A percentile compares a stretch with the other conserved stretches of the same genome.
phyloP scores from a whole-genome alignment of 1,140 invertebrate genomes.

The Cydia splendana region DNA sequence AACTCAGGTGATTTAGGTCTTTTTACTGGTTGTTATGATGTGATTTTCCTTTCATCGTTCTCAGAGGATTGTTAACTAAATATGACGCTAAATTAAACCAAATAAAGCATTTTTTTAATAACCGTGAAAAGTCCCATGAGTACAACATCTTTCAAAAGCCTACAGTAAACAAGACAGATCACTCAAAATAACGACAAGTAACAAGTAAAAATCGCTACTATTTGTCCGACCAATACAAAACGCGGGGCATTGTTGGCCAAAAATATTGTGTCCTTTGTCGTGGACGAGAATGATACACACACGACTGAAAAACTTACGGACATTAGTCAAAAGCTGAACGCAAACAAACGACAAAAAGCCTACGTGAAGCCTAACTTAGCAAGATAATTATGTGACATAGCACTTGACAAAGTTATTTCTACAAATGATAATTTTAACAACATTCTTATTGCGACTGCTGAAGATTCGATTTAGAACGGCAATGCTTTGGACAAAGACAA shows the following conservation, averaged over 20 bases:
- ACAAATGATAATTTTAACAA: constrained; percentile 32
- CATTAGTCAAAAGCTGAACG: constrained; percentile 51
- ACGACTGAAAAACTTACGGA: constrained; percentile 61
- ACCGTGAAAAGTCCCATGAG: too few relatives aligned
- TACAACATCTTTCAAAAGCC: too few relatives aligned
- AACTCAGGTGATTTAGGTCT: too few relatives aligned
- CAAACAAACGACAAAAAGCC: constrained; percentile 51
- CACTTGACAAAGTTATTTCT: constrained; percentile 48
- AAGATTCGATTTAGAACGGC: constrained; percentile 41
- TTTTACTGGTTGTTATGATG: too few relatives aligned
- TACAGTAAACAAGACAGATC: too few relatives aligned
- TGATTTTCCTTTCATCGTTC: too few relatives aligned
- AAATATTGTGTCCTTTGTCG: constrained; percentile 56
- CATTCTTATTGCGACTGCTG: constrained; percentile 36
- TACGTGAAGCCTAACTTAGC: constrained; percentile 58
- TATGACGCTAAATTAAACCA: too few relatives aligned
- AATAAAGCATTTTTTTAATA: too few relatives aligned
- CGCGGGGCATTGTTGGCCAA: constrained; percentile 38
- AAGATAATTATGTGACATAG: constrained; percentile 57
- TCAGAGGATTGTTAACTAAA: too few relatives aligned
- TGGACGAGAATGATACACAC: constrained; percentile 48
- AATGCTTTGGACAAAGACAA: not conserved
- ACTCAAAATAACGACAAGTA: not conserved
- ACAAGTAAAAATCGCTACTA: constrained; percentile 21
- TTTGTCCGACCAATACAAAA: constrained; percentile 49